phyloP scores from a whole-genome alignment of 1,140 invertebrate species.

The Drosophila melanogaster region Release_6_plus_ISO1_MT NT_037436.4:21918001-21918500 shows the following conservation, averaged over 20 bases:
- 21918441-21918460: slow-evolving; percentile 91
- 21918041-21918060: slow-evolving; percentile 26
- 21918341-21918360: slow-evolving; percentile 84
- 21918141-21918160: slow-evolving; percentile 56
- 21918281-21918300: slow-evolving; percentile 32
- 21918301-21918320: slow-evolving; percentile 27
- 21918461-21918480: slow-evolving; percentile 85
- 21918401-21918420: slow-evolving; percentile 91
- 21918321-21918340: slow-evolving; percentile 76
- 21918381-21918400: slow-evolving; percentile 88
- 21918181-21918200: slow-evolving; percentile 71
- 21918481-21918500: slow-evolving; percentile 72
- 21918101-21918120: slow-evolving; percentile 56
- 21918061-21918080: slow-evolving; percentile 46
- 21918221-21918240: slow-evolving; percentile 58
- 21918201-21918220: slow-evolving; percentile 80
- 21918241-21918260: slow-evolving; percentile 20
- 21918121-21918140: slow-evolving; percentile 61
- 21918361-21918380: slow-evolving; percentile 84
- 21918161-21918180: slow-evolving; percentile 54
- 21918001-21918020: slow-evolving; percentile 10
- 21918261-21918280: slow-evolving; percentile 41
- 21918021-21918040: slow-evolving; percentile 10
- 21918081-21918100: slow-evolving; percentile 45
- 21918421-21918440: slow-evolving; percentile 91